Evolutionary conservation across 2,888 invertebrate genomes (phyloP).

Genomic region (Rhogogaster chlorosoma): DNA sequence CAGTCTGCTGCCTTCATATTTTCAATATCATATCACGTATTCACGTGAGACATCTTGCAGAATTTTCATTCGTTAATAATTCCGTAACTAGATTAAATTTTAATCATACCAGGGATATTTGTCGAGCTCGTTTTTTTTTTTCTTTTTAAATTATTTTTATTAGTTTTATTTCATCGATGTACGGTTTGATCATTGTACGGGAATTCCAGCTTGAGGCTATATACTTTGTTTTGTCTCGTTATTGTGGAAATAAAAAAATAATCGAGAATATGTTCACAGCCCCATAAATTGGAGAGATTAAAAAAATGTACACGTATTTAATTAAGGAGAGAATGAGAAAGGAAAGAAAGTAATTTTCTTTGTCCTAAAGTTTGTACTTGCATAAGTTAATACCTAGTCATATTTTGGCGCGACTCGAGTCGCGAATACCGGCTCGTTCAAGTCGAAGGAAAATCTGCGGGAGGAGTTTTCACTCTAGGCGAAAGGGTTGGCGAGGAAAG

Average conservation of each 20-base stretch:
- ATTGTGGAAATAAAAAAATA: not conserved
- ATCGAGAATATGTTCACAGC: not conserved
- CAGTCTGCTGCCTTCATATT: not conserved
- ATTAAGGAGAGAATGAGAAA: not conserved
- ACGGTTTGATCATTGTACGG: not conserved
- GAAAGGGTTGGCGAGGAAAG: not conserved
- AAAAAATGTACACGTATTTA: not conserved
- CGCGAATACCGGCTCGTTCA: not conserved
- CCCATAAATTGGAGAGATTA: no score
- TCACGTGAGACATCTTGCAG: not conserved
- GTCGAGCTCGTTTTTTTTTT: not conserved
- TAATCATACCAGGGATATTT: not conserved
- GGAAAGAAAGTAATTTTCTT: not conserved
- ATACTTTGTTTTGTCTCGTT: not conserved
- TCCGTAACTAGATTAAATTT: not conserved
- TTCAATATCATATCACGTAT: not conserved
- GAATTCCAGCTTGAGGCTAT: conserved; percentile 1
- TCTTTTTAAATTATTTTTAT: no score
- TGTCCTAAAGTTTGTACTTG: not conserved
- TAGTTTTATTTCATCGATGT: not conserved
- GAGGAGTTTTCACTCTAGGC: not conserved
- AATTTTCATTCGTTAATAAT: not conserved
- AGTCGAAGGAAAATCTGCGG: not conserved
- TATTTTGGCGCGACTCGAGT: not conserved
- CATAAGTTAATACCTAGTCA: not conserved